phyloP scores from a whole-genome alignment of 35 echinoderm and acorn worm genomes.

The Hemicentrotus pulcherrimus region DNA sequence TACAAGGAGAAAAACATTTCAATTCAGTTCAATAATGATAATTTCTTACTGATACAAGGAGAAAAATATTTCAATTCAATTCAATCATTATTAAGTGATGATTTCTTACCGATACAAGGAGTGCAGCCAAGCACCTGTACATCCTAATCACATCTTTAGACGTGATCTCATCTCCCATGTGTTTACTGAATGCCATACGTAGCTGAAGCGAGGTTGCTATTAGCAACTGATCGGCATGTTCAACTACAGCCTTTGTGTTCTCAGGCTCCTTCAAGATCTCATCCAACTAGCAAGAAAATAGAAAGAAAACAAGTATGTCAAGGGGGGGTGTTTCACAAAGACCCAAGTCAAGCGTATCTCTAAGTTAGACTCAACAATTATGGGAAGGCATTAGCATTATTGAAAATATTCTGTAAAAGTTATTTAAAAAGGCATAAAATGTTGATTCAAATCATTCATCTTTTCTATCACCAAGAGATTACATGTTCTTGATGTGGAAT shows the following conservation, averaged over 20 bases:
- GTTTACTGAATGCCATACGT: conserved; percentile 93
- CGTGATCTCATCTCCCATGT: conserved; percentile 83
- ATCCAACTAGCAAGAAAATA: conserved; percentile 75
- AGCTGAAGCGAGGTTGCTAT: conserved; percentile 85
- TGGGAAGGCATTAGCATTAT: no score
- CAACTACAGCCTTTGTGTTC: conserved; percentile 61
- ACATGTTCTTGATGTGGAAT: no score
- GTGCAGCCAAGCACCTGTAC: conserved; percentile 85
- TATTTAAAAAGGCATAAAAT: no score
- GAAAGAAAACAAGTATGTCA: no score
- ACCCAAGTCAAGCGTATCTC: no score
- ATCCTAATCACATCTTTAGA: conserved; percentile 87
- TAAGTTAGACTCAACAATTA: no score
- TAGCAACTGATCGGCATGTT: conserved; percentile 87
- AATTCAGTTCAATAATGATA: no score
- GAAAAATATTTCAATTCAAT: neutral
- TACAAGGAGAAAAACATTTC: no score
- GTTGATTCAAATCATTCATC: no score
- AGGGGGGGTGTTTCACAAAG: no score
- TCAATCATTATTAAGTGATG: neutral
- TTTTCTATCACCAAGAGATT: no score
- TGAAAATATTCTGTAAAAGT: no score
- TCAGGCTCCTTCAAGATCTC: conserved; percentile 85
- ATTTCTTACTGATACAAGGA: conserved; percentile 84
- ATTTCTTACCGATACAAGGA: conserved; percentile 85